These are phyloP conservation scores for Trochalopteron elliotii DNA, from an alignment of 2,113 vertebrate genomes.

Conservation along the genomic window DNA sequence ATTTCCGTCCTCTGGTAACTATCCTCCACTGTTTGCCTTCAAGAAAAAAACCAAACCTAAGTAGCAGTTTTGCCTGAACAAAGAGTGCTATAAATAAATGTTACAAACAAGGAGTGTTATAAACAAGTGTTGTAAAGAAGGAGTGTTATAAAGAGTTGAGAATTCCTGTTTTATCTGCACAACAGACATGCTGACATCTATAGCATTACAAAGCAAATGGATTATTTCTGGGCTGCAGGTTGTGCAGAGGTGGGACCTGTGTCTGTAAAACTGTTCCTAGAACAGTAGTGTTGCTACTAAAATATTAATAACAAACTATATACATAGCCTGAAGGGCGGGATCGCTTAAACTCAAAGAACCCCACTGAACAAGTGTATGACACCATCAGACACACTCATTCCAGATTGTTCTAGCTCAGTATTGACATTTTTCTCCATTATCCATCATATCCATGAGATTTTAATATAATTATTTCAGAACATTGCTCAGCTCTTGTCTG, in stretches of 20 bases:
- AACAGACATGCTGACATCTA: background rate
- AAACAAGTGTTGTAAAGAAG: background rate
- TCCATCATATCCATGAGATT: background rate
- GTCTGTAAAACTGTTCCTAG: background rate
- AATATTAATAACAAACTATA: background rate
- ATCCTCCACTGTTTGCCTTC: background rate
- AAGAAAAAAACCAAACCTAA: background rate
- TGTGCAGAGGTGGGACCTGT: background rate
- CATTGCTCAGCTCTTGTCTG: background rate
- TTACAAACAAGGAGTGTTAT: background rate
- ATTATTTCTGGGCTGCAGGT: background rate
- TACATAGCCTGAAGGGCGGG: background rate
- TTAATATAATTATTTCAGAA: constrained; percentile 48
- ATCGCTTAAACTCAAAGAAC: background rate
- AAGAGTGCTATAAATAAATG: background rate
- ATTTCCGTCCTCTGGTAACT: background rate
- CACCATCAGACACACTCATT: background rate
- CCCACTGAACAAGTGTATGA: background rate
- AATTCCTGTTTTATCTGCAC: background rate
- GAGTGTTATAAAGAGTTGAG: background rate
- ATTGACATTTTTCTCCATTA: constrained; percentile 31
- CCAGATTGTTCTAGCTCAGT: background rate
- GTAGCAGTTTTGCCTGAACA: background rate
- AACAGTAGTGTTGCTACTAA: background rate
- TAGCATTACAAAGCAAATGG: background rate